A percentile compares a stretch with the other conserved stretches of the same genome.
These are phyloP conservation scores for Monochamus alternatus DNA, from an alignment of 2,888 invertebrate genomes.

Conservation along the genomic window DNA sequence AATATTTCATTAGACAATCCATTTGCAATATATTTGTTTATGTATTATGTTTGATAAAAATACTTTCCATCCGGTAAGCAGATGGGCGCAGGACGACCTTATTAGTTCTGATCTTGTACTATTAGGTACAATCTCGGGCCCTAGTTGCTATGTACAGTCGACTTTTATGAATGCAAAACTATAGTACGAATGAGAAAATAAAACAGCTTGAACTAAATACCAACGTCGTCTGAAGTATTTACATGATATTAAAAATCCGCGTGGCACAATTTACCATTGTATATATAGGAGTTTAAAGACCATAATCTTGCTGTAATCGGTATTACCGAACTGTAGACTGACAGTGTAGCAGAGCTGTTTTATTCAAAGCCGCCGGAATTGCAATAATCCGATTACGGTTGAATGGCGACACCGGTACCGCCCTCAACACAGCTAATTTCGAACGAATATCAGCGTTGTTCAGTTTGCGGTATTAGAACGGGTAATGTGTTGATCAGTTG, in stretches of 20 bases:
- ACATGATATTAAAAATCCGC: not conserved
- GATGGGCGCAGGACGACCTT: too few species aligned
- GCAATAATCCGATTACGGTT: slow-evolving; percentile 56
- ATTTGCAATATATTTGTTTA: too few species aligned
- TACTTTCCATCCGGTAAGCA: too few species aligned
- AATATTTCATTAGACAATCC: too few species aligned
- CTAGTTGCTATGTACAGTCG: not conserved
- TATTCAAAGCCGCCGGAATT: slow-evolving; percentile 33
- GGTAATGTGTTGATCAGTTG: slow-evolving; percentile 33
- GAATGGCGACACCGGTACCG: slow-evolving; percentile 49
- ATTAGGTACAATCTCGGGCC: not conserved
- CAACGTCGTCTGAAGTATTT: slow-evolving; percentile 8
- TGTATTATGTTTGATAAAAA: too few species aligned
- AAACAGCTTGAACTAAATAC: slow-evolving; percentile 11
- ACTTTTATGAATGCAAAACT: not conserved
- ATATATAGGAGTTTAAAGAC: slow-evolving; percentile 3
- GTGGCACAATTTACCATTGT: not conserved
- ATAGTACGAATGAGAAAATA: not conserved
- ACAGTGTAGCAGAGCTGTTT: slow-evolving; percentile 28
- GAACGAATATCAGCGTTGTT: slow-evolving; percentile 41
- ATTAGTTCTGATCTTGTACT: too few species aligned
- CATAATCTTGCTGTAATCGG: slow-evolving; percentile 28
- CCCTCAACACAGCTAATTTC: slow-evolving; percentile 47
- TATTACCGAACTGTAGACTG: slow-evolving; percentile 18
- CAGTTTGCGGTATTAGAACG: slow-evolving; percentile 38